phyloP scores from a whole-genome alignment of 2,113 vertebrate species.

The Oostethus manadensis region DNA sequence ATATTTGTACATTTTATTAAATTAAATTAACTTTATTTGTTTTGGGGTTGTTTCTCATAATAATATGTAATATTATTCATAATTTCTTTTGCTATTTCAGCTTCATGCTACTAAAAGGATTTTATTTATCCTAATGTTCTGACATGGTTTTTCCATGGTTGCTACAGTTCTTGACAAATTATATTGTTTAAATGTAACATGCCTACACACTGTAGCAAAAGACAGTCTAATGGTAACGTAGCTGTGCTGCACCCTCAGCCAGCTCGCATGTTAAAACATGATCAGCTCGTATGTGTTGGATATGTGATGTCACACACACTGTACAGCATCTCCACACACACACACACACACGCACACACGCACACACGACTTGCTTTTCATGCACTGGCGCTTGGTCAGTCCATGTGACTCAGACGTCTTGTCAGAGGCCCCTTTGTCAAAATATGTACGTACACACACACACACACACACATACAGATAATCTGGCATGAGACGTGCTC shows the following conservation, averaged over 20 bases:
- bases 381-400: constrained; percentile 34
- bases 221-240: neutral
- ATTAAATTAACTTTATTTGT: neutral
- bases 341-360: neutral
- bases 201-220: no score
- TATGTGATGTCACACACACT: constrained; percentile 2
- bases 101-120: no score
- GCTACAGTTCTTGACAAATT: neutral
- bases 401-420: constrained; percentile 20
- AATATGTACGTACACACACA: constrained; percentile 12
- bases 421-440: constrained; percentile 14
- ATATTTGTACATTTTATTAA: no score
- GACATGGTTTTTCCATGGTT: no score
- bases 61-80: no score
- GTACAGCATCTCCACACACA: neutral
- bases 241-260: no score
- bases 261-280: no score
- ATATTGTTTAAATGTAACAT: neutral
- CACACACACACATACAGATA: constrained; percentile 21
- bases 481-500: constrained; percentile 51
- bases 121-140: neutral
- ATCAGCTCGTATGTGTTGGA: neutral
- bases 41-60: neutral
- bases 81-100: no score
- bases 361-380: neutral